A percentile compares a stretch with the other conserved stretches of the same genome.
phyloP scores from a whole-genome alignment of 2,888 invertebrate species.

The Uropetala carovei region DNA sequence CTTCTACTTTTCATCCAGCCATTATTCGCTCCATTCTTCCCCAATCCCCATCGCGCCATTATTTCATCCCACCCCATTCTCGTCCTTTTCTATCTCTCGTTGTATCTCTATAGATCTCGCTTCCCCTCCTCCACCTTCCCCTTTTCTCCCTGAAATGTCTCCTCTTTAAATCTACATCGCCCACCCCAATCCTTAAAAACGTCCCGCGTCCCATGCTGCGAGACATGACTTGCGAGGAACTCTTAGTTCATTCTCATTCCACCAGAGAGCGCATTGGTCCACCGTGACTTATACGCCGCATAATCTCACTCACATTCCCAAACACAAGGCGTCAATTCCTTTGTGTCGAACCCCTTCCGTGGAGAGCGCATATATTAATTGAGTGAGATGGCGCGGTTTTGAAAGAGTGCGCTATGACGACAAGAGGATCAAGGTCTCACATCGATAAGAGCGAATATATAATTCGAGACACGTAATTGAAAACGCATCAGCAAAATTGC shows the following conservation, averaged over 20 bases:
- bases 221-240: slow-evolving; percentile 2
- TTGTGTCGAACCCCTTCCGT: neutral
- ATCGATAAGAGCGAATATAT: neutral
- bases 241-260: neutral
- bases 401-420: neutral
- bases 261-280: neutral
- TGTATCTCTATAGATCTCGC: neutral
- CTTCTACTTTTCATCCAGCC: neutral
- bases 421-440: neutral
- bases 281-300: neutral
- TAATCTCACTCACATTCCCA: neutral
- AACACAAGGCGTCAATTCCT: neutral
- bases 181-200: slow-evolving; percentile 27
- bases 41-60: neutral
- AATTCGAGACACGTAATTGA: neutral
- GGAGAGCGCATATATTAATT: neutral
- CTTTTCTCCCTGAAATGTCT: slow-evolving; percentile 34
- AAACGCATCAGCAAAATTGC: neutral
- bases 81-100: neutral
- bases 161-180: slow-evolving; percentile 36
- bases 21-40: neutral
- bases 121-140: neutral
- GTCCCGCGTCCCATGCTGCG: slow-evolving; percentile 4
- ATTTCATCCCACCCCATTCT: neutral
- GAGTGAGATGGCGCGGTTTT: neutral